A percentile compares a stretch with the other conserved stretches of the same genome.
phyloP scores from a whole-genome alignment of 2,797 vertebrate genomes.

The Psittacula echo region DNA sequence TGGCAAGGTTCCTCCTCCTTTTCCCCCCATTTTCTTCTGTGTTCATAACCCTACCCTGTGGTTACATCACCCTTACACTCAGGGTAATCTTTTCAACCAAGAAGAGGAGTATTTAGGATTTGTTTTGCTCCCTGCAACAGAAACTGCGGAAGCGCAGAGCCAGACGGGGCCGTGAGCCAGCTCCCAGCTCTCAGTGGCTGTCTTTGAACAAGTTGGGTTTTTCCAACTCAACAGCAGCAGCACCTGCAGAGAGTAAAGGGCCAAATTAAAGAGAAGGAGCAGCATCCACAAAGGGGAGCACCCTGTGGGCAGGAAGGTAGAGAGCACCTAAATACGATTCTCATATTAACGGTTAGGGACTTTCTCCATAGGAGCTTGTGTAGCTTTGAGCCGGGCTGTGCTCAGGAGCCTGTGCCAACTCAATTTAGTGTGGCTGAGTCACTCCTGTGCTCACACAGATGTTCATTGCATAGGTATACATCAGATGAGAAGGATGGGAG shows the following conservation, averaged over 20 bases:
- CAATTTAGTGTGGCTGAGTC: not conserved
- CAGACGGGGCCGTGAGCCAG: accelerated
- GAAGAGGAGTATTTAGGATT: not conserved
- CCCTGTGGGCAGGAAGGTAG: not conserved
- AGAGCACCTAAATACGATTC: not conserved
- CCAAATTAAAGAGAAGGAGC: not conserved
- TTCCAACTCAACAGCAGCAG: slow-evolving; percentile 25
- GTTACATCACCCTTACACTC: not conserved
- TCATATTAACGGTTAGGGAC: not conserved
- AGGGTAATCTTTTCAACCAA: not conserved
- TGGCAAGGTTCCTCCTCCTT: not conserved
- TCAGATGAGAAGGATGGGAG: not conserved
- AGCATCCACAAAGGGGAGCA: not conserved
- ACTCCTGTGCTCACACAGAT: not conserved
- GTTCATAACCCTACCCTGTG: not conserved
- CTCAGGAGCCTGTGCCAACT: not conserved
- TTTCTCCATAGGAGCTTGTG: not conserved
- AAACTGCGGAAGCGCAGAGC: not conserved
- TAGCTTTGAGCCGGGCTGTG: not conserved
- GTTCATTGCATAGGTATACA: not conserved
- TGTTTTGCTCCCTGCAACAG: slow-evolving; percentile 6
- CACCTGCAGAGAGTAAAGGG: slow-evolving; percentile 14
- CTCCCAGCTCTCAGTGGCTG: not conserved
- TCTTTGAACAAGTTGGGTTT: slow-evolving; percentile 4
- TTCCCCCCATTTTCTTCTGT: not conserved